Percentiles rank a stretch among this genome's conserved stretches.
Conservation (phyloP, 1,140 invertebrate species). For the Drosophila repleta region DNA sequence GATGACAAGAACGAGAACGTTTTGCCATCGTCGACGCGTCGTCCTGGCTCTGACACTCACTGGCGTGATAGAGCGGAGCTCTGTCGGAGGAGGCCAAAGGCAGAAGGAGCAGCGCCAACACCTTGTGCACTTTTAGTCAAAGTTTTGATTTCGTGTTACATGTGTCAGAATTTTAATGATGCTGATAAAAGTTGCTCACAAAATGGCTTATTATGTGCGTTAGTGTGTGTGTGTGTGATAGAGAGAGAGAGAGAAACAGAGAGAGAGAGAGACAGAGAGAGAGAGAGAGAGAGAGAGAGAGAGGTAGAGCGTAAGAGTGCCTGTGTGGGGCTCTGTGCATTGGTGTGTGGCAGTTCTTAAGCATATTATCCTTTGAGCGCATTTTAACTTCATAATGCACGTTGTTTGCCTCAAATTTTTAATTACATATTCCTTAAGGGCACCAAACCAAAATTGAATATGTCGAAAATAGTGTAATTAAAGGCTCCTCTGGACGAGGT, state of each 20-base stretch:
- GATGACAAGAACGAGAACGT: conserved; percentile 16
- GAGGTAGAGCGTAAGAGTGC: conserved; percentile 2
- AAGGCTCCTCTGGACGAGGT: not conserved
- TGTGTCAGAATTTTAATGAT: conserved; percentile 83
- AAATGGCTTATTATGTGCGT: conserved; percentile 78
- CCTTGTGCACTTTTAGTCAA: conserved; percentile 81
- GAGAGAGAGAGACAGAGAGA: conserved; percentile 4
- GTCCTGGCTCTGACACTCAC: conserved; percentile 25
- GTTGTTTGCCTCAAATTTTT: conserved; percentile 54
- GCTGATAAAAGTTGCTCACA: conserved; percentile 76
- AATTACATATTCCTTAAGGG: conserved; percentile 50
- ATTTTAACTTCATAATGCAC: conserved; percentile 38
- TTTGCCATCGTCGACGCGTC: conserved; percentile 44
- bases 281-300: not conserved
- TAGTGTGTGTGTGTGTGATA: conserved; percentile 37
- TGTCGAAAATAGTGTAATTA: conserved; percentile 14
- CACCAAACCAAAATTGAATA: conserved; percentile 29
- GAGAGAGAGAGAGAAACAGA: too few species aligned
- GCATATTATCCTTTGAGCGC: conserved; percentile 70
- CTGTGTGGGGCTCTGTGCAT: conserved; percentile 16
- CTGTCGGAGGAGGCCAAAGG: not conserved
- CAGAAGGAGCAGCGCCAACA: conserved; percentile 44
- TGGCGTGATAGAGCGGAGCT: not conserved
- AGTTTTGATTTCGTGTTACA: conserved; percentile 83
- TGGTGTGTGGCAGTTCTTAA: conserved; percentile 34